These are phyloP conservation scores for Astreopora myriophthalma DNA, from an alignment of 64 coral and sea anemone genomes.

Conservation along the genomic window DNA sequence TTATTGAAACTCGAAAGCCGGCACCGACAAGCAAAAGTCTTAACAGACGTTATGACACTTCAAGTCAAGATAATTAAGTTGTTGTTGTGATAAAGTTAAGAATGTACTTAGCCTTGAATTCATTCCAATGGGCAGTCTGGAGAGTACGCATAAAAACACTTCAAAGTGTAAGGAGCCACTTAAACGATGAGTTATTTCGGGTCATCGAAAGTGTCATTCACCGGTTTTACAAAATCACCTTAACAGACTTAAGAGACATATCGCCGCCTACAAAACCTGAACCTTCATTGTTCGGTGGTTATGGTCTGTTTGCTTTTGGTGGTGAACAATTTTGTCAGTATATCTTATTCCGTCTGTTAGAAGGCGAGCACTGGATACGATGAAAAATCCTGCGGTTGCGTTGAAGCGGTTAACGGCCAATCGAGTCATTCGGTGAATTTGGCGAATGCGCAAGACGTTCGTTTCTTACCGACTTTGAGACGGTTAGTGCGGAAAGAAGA, in stretches of 20 bases:
- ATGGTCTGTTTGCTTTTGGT: not conserved
- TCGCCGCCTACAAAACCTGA: conserved; percentile 12
- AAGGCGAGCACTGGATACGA: not conserved
- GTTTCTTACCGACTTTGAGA: not conserved
- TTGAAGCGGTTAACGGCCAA: too few species aligned
- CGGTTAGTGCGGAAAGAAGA: not conserved
- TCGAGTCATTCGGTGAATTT: too few species aligned
- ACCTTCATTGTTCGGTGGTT: not conserved
- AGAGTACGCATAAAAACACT: too few species aligned
- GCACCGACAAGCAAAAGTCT: too few species aligned
- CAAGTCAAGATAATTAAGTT: too few species aligned
- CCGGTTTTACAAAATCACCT: not conserved
- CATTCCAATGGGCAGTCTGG: too few species aligned
- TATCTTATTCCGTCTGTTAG: not conserved
- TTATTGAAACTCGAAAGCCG: too few species aligned
- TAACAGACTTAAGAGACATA: not conserved
- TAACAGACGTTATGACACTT: too few species aligned
- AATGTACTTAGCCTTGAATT: too few species aligned
- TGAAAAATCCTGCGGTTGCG: too few species aligned
- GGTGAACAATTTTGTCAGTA: conserved; percentile 3
- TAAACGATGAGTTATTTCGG: not conserved
- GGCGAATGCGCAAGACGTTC: not conserved
- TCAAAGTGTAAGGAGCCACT: too few species aligned
- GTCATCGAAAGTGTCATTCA: not conserved
- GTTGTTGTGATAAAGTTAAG: too few species aligned